phyloP scores from a whole-genome alignment of 2,797 vertebrate species.

The Cossypha dichroa region DNA sequence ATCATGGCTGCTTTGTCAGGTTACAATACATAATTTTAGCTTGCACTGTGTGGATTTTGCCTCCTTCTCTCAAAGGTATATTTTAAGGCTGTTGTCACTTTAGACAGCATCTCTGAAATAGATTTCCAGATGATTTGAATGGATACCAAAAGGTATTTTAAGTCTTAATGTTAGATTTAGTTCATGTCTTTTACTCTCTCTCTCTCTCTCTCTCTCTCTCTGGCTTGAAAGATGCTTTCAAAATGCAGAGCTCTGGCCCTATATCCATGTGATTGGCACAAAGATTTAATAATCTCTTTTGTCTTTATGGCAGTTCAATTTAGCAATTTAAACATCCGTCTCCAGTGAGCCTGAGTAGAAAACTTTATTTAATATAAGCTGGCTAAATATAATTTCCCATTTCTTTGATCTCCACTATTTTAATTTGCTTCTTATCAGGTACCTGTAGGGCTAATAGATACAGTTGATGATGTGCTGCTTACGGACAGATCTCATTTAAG shows the following conservation, averaged over 20 bases:
- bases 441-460: slow-evolving; percentile 67
- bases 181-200: not conserved
- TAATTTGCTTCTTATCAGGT: slow-evolving; percentile 64
- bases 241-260: slow-evolving; percentile 8
- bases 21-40: not conserved
- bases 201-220: not conserved
- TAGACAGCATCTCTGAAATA: not conserved
- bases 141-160: slow-evolving; percentile 30
- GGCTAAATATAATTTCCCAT: slow-evolving; percentile 58
- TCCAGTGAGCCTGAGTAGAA: slow-evolving; percentile 44
- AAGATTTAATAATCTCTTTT: slow-evolving; percentile 61
- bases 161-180: slow-evolving; percentile 10
- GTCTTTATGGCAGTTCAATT: slow-evolving; percentile 59
- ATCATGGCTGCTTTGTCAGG: not conserved
- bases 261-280: slow-evolving; percentile 34
- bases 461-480: slow-evolving; percentile 44
- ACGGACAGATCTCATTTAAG: slow-evolving; percentile 5
- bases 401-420: slow-evolving; percentile 58
- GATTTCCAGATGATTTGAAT: slow-evolving; percentile 15
- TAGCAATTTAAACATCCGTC: slow-evolving; percentile 56
- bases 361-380: slow-evolving; percentile 57
- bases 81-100: not conserved
- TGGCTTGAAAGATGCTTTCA: slow-evolving; percentile 19
- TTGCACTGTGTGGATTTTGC: not conserved
- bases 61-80: not conserved